Base-by-base conservation (phyloP, 2,797 vertebrate genomes). In the Momotus momota region DNA sequence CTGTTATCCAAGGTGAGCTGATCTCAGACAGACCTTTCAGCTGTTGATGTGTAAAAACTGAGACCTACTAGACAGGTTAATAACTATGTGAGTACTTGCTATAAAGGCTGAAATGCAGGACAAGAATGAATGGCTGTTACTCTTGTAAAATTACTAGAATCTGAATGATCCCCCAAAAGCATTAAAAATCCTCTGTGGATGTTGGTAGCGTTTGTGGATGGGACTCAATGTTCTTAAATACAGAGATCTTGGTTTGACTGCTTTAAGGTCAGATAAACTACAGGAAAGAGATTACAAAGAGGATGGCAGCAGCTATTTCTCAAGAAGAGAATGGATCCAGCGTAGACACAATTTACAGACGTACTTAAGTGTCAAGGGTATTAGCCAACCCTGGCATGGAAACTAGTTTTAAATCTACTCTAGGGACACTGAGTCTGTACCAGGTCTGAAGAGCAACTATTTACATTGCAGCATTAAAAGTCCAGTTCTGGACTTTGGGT, bases 361-460 rank as follows among this genome's bases (percentile, higher is more conserved):
- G 31, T 45, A 45, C 41, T 23, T 43, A 43, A 75, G 58, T 72
- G 54, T 20, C 10, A 71, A 19, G 14, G 14, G 18, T 55, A 74
- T 45, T 22, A 29, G 6, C 14, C 57, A 81, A 7, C 15, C 20
- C 60, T 58, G 12, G 18, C n/a, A 65, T 9, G 10, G 45, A 69
- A 91, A 35, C 6, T 19, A n/a, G 19, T 0, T 0, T 38, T 69
- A 0, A 5, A 38, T 21, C 29, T 38, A 1, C 38, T 41, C 33
- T 5, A 41, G 27, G 23, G 25, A 67, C 31, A 41, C 6, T 2
- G 15, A 84, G 9, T 46, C 17, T 23, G 11, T 16, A 25, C 1
- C 22, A 65, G 11, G 6, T 48, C 25, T 88, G 57, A 67, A 45
- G 46, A 40, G 12, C 15, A 70, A 46, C 23, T 62, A 38, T n/a